Base-by-base conservation (phyloP, 2,888 invertebrate species). In the Drosophila atripex region DNA sequence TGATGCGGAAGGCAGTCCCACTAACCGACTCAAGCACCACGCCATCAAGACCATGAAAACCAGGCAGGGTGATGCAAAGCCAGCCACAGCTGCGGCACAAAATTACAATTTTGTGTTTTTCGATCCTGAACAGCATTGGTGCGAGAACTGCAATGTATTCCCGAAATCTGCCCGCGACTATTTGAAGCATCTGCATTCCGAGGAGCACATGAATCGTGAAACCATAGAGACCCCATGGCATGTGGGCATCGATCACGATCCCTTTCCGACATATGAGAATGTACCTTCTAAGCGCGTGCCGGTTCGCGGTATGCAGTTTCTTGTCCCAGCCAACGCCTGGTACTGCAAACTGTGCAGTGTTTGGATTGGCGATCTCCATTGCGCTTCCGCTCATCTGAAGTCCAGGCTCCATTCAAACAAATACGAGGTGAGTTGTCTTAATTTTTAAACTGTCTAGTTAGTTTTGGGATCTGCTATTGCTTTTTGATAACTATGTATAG, bases 61-160 rank as follows among this genome's bases (percentile, higher is more conserved):
- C 8, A 91, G 91, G 58, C 86, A 82, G 53, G 68, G 71, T 41
- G 86, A 88, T 56, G 46, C 54, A 12, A 66, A 50, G 52, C 7
- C 47, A 25, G 18, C 49, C 9, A 1, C 60, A 32, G n/a, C 50
- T 11, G 51, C 52, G 12, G 11, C 65, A 9, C 77, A 74, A 60
- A 75, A 66, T 90, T 95, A 93, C 91, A 96, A 96, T 93, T 96
- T 95, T 88, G 94, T 96, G 55, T 96, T 96, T 92, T 97, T 96
- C 89, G 97, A 97, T 91, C 96, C 97, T 0, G 97, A 97, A 92
- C 95, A 96, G 93, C 97, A 97, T 90, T 97, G 97, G 97, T 97
- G 97, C 90, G 93, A 96, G 58, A 94, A 95, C 51, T 97, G 97
- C 92, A 95, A 96, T 90, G 95, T 95, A 82, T 97, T 97, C 91